Conservation (phyloP, 2,888 invertebrate species). For the Nomada ruficornis region DNA sequence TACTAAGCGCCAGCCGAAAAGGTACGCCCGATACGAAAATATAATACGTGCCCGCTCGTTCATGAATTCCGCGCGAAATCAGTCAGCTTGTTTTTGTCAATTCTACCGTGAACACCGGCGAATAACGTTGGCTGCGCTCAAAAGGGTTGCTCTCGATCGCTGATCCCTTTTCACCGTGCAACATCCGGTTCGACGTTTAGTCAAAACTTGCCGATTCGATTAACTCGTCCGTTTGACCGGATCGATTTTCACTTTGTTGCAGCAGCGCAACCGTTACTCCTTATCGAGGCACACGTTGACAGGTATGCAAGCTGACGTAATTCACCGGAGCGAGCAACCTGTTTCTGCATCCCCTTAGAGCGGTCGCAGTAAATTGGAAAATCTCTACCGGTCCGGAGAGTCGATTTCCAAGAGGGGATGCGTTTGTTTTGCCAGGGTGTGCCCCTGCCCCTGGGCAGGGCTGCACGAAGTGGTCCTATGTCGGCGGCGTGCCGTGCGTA, state of each 20-base stretch:
- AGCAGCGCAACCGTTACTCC: constrained; percentile 31
- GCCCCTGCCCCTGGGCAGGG: constrained; percentile 45
- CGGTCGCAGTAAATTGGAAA: constrained; percentile 66
- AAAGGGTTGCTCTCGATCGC: constrained; percentile 5
- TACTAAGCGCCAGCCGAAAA: background rate
- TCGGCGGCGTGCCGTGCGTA: constrained; percentile 62
- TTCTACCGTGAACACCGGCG: constrained; percentile 7
- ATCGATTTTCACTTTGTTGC: constrained; percentile 60
- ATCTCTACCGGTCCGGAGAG: constrained; percentile 55
- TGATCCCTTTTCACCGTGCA: background rate
- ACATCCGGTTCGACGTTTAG: background rate
- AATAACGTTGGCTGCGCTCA: constrained; percentile 8
- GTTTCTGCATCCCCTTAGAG: constrained; percentile 60
- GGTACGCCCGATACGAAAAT: no score
- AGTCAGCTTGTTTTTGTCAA: constrained; percentile 9
- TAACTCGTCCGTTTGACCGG: constrained; percentile 50
- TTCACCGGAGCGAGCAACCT: constrained; percentile 35
- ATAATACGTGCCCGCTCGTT: no score
- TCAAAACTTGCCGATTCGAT: constrained; percentile 60
- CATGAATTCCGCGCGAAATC: background rate
- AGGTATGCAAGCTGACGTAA: constrained; percentile 63
- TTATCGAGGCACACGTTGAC: constrained; percentile 60
- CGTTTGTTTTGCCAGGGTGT: constrained; percentile 61
- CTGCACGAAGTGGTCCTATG: constrained; percentile 42
- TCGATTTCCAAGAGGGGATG: constrained; percentile 63